Conservation (phyloP, 2,113 vertebrate species). For the Syngnathus floridae region DNA sequence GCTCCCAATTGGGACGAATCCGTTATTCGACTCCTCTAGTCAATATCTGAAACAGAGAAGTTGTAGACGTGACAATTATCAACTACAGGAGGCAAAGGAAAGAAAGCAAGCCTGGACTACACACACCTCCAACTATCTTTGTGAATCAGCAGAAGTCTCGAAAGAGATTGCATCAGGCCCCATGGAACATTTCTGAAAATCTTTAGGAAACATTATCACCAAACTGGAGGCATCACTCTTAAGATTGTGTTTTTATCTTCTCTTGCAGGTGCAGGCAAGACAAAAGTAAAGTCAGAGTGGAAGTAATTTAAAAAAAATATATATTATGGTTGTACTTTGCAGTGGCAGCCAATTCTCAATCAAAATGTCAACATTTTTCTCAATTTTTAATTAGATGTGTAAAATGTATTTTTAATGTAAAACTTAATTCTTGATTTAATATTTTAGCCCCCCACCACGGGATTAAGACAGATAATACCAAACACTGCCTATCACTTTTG, state of each 20-base stretch:
- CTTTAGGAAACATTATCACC: conserved; percentile 2
- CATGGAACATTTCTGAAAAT: conserved; percentile 58
- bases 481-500: too few relatives aligned
- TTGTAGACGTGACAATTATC: too few relatives aligned
- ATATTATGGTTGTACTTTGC: too few relatives aligned
- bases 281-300: conserved; percentile 38
- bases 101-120: neutral
- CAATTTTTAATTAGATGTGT: too few relatives aligned
- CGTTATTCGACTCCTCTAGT: conserved; percentile 63
- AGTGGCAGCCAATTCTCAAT: too few relatives aligned
- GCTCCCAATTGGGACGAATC: conserved; percentile 81
- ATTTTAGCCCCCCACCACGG: too few relatives aligned
- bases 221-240: neutral
- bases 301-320: too few relatives aligned
- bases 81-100: neutral
- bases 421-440: too few relatives aligned
- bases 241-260: neutral
- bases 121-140: conserved; percentile 69
- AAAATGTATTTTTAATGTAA: too few relatives aligned
- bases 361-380: too few relatives aligned
- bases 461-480: too few relatives aligned
- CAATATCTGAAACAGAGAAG: too few relatives aligned
- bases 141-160: conserved; percentile 78
- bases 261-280: conserved; percentile 70
- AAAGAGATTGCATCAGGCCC: conserved; percentile 75